A percentile compares a stretch with the other conserved stretches of the same genome.
phyloP scores from a whole-genome alignment of 2,888 invertebrate species.

The Xanthia togata region DNA sequence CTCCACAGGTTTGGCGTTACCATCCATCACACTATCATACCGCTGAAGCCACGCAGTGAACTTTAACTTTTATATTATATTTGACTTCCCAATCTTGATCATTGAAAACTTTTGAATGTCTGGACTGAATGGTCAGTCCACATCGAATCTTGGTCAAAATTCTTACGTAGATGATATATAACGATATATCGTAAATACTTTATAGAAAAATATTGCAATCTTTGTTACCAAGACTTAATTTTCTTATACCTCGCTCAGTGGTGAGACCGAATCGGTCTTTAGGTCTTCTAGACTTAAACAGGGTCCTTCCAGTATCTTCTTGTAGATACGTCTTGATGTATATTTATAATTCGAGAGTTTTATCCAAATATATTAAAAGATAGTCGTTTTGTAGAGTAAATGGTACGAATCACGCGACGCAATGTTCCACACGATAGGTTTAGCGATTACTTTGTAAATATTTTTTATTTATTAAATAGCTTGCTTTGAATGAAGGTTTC shows the following conservation, averaged over 20 bases:
- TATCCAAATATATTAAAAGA: conserved; percentile 85
- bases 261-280: conserved; percentile 72
- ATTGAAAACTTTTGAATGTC: conserved; percentile 23
- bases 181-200: conserved; percentile 23
- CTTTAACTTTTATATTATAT: conserved; percentile 31
- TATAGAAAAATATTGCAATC: conserved; percentile 62
- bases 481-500: conserved; percentile 63
- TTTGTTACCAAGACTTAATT: conserved; percentile 79
- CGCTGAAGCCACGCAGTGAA: conserved; percentile 88
- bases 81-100: conserved; percentile 26
- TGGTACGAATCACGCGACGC: conserved; percentile 75
- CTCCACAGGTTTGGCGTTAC: conserved; percentile 90
- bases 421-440: conserved; percentile 66
- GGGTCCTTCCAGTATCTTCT: conserved; percentile 86
- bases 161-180: conserved; percentile 24
- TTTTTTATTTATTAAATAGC: conserved; percentile 61
- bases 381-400: conserved; percentile 78
- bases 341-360: conserved; percentile 75
- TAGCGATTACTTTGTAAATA: conserved; percentile 74
- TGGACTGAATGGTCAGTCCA: not conserved
- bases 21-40: conserved; percentile 88
- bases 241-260: conserved; percentile 82
- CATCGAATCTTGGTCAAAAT: conserved; percentile 18
- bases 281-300: conserved; percentile 82
- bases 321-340: conserved; percentile 66